Evolutionary conservation across 2,888 invertebrate species (phyloP), one percentile per base, ranked within the genome.

Genomic region (Polymixis lichenea): DNA sequence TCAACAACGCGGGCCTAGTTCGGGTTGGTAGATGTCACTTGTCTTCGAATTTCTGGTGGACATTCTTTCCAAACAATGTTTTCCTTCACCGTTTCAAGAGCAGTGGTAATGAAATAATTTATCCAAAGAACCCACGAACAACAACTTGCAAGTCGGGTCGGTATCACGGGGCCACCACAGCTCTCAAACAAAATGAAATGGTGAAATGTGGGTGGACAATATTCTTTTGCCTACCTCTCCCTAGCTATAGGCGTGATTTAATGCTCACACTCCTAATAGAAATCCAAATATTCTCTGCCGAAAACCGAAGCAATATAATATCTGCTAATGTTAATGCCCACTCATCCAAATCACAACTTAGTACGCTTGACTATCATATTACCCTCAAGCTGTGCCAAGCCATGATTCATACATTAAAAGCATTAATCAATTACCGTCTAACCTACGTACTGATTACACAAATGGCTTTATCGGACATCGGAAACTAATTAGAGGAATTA

Each of bases 401-500:
- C 62, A 86, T 81, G 62, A 86, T 72, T 81, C 71, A 81, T 38
- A 61, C 56, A 83, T 86, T 76, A 66, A n/a, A n/a, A 28, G 43
- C 75, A 72, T 72, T 76, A 75, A 81, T 84, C 77, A 86, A 78
- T 84, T 79, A 75, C 5, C 11, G 68, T 69, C 66, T 38, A 49
- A 25, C 43, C 28, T 49, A 28, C n/a, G 56, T 60, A 69, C n/a
- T 80, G 58, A 69, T 75, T 75, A 77, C 62, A 55, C 51, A 66
- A 80, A 78, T 75, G 74, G 68, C 55, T 77, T 72, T 58, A 56
- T 78, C 68, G 72, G 82, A 77, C 78, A 83, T 85, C 28, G 75
- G 58, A 82, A 82, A 80, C 75, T 80, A 84, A 86, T 84, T 84
- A 76, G 72, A 25, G 72, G 15, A 67, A 78, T 79, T 58, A 81